phyloP scores from a whole-genome alignment of 1,140 invertebrate genomes.

The Carposina sasakii region DNA sequence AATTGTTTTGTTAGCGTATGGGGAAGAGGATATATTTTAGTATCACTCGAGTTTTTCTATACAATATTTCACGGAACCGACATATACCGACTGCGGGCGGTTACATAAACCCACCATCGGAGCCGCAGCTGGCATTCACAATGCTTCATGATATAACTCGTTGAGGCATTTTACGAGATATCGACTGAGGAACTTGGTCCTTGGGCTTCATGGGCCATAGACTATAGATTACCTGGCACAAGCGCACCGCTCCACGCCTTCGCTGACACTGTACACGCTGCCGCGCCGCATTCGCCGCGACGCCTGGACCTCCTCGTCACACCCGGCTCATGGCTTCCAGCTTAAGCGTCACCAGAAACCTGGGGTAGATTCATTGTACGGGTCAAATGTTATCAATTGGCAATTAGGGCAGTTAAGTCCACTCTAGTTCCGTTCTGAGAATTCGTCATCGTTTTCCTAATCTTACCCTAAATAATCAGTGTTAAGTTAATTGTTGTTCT shows the following conservation, averaged over 20 bases:
- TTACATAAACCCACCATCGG: no score
- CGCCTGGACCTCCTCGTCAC: constrained; percentile 29
- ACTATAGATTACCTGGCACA: constrained; percentile 55
- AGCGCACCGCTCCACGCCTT: constrained; percentile 63
- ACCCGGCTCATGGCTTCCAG: constrained; percentile 20
- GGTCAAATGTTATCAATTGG: constrained; percentile 1
- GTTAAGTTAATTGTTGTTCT: background rate
- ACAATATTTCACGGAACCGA: no score
- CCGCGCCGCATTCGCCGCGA: constrained; percentile 58
- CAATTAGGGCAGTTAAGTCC: background rate
- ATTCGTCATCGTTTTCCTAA: background rate
- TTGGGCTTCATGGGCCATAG: no score
- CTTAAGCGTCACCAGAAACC: background rate
- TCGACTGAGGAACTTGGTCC: no score
- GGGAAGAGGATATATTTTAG: no score
- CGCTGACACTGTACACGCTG: constrained; percentile 63
- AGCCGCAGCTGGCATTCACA: no score
- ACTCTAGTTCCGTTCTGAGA: background rate
- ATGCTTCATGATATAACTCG: no score
- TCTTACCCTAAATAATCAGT: background rate
- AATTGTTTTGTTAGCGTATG: no score
- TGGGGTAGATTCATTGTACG: no score
- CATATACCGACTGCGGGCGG: no score
- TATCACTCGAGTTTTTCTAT: no score
- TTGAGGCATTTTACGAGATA: no score